These are phyloP conservation scores for Ericerus pela DNA, from an alignment of 1,140 invertebrate genomes.

Conservation along the genomic window DNA sequence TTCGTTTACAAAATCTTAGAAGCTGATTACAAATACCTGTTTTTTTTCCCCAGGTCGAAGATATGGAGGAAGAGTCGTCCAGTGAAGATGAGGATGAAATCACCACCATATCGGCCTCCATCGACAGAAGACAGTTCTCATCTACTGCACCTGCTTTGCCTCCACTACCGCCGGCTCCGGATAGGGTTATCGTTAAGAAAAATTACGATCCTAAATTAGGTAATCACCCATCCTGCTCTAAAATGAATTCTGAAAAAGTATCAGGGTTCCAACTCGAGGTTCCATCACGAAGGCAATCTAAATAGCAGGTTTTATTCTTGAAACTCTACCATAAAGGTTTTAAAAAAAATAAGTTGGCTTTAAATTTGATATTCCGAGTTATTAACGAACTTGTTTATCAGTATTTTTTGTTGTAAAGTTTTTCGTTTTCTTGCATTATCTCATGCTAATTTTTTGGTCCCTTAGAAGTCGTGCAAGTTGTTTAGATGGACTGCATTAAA, in stretches of 20 bases:
- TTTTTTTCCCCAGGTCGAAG: slow-evolving; percentile 44
- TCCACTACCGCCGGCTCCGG: slow-evolving; percentile 68
- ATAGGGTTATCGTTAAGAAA: slow-evolving; percentile 91
- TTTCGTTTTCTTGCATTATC: too few species aligned
- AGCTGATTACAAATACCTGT: background rate
- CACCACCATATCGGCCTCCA: slow-evolving; percentile 20
- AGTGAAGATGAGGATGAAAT: slow-evolving; percentile 50
- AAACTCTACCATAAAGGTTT: too few species aligned
- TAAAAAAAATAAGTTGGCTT: too few species aligned
- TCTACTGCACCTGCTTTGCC: slow-evolving; percentile 29
- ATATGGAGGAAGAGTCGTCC: slow-evolving; percentile 78
- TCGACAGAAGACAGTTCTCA: slow-evolving; percentile 23
- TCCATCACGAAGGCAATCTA: too few species aligned
- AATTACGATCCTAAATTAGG: slow-evolving; percentile 88
- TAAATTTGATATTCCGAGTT: too few species aligned
- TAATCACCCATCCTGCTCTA: slow-evolving; percentile 21
- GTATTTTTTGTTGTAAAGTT: too few species aligned
- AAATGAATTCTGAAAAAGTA: background rate
- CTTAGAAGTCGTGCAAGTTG: too few species aligned
- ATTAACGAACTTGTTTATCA: too few species aligned
- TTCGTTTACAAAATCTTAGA: background rate
- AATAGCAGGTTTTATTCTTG: too few species aligned
- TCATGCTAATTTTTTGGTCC: too few species aligned
- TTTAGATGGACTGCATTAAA: too few species aligned
- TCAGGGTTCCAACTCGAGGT: too few species aligned